A percentile compares a stretch with the other conserved stretches of the same genome.
Conservation (phyloP, 1,140 invertebrate genomes). For the Diprion similis region DNA sequence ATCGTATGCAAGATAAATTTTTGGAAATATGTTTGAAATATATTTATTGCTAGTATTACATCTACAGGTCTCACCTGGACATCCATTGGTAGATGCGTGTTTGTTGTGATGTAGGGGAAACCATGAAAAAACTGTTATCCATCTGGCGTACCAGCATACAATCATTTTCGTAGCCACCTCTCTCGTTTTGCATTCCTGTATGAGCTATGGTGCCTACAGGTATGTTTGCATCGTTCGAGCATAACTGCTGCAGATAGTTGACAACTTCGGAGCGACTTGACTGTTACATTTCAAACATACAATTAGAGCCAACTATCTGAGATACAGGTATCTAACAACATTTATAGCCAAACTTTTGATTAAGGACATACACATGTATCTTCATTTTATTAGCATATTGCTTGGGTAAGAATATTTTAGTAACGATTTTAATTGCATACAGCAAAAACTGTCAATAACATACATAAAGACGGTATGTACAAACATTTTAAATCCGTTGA, state of each 20-base stretch:
- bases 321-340: not conserved
- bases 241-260: constrained; percentile 75
- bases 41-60: not conserved
- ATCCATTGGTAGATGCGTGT: constrained; percentile 79
- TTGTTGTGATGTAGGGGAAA: constrained; percentile 85
- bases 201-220: constrained; percentile 77
- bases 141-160: constrained; percentile 77
- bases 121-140: constrained; percentile 80
- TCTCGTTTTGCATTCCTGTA: constrained; percentile 83
- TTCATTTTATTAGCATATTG: no score
- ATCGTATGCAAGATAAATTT: constrained; percentile 15
- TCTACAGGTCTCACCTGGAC: constrained; percentile 52
- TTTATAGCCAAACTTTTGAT: not conserved
- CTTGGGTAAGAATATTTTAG: no score
- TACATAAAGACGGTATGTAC: no score
- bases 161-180: constrained; percentile 84
- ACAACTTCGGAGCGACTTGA: constrained; percentile 70
- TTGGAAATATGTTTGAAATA: constrained; percentile 12
- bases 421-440: no score
- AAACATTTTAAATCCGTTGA: no score
- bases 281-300: constrained; percentile 37
- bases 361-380: not conserved
- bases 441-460: no score
- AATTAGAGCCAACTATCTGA: not conserved
- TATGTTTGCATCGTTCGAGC: constrained; percentile 80